A percentile compares a stretch with the other conserved stretches of the same genome.
Conservation (phyloP, 2,797 vertebrate species). For the Eulemur rubriventer region DNA sequence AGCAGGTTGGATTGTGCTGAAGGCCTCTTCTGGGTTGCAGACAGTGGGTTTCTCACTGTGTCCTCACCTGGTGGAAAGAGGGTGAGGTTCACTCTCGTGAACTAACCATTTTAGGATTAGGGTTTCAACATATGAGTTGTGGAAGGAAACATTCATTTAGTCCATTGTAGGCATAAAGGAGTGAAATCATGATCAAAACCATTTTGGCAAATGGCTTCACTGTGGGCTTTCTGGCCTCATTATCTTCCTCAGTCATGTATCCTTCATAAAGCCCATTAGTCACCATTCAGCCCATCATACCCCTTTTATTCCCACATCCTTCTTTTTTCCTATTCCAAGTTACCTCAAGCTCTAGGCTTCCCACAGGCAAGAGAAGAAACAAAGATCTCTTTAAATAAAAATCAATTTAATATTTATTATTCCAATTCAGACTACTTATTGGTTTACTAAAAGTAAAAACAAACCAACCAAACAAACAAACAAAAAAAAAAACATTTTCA, state of each 20-base stretch:
- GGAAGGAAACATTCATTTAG: background rate
- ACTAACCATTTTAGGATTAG: background rate
- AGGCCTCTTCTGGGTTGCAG: background rate
- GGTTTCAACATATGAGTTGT: background rate
- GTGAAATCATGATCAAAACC: background rate
- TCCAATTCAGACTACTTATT: background rate
- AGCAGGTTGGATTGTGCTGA: too few relatives aligned
- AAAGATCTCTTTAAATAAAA: background rate
- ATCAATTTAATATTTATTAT: background rate
- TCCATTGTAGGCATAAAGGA: background rate
- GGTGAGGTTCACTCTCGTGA: background rate
- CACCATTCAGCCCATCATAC: too few relatives aligned
- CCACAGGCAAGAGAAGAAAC: background rate
- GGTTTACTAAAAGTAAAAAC: background rate
- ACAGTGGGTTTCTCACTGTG: accelerated
- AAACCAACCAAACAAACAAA: background rate
- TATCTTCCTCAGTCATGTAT: background rate
- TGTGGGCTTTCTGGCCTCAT: background rate
- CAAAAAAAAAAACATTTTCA: background rate
- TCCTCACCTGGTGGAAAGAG: too few relatives aligned
- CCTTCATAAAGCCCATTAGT: background rate
- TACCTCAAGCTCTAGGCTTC: background rate
- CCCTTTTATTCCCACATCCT: accelerated
- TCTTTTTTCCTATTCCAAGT: background rate
- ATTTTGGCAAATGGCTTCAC: background rate